phyloP scores from a whole-genome alignment of 1,140 invertebrate genomes.

The Ostrea edulis region DNA sequence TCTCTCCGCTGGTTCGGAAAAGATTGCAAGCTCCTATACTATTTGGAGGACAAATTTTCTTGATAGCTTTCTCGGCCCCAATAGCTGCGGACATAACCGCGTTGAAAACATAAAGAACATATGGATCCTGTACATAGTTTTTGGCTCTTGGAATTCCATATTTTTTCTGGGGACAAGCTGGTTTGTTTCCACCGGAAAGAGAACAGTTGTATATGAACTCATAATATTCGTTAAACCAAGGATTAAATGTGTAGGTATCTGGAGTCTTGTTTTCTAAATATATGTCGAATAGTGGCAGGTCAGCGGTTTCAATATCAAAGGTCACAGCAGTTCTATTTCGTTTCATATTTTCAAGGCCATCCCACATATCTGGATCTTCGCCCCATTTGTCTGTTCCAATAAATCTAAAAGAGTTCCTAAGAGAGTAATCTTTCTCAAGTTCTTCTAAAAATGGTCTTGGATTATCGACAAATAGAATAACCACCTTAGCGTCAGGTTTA shows the following conservation, averaged over 20 bases:
- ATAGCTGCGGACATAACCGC: constrained; percentile 74
- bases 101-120: constrained; percentile 76
- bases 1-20: constrained; percentile 68
- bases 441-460: constrained; percentile 85
- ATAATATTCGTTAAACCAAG: constrained; percentile 81
- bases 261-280: constrained; percentile 77
- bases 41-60: constrained; percentile 58
- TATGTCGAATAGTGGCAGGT: constrained; percentile 77
- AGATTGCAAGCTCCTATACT: constrained; percentile 63
- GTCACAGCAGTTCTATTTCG: constrained; percentile 69
- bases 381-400: constrained; percentile 90
- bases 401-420: constrained; percentile 83
- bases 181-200: constrained; percentile 46
- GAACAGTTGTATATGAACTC: constrained; percentile 78
- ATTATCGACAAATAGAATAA: constrained; percentile 87
- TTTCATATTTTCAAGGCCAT: constrained; percentile 83
- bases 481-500: constrained; percentile 83
- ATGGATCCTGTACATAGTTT: constrained; percentile 75
- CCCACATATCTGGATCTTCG: constrained; percentile 85
- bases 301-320: constrained; percentile 79
- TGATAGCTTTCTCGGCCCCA: constrained; percentile 69
- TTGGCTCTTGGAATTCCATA: constrained; percentile 64
- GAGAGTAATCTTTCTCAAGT: constrained; percentile 77
- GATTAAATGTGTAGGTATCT: constrained; percentile 74
- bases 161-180: constrained; percentile 41